Percentiles rank a stretch among this genome's conserved stretches.
phyloP scores from a whole-genome alignment of 2,797 vertebrate genomes.

The Premnoplex brunnescens region DNA sequence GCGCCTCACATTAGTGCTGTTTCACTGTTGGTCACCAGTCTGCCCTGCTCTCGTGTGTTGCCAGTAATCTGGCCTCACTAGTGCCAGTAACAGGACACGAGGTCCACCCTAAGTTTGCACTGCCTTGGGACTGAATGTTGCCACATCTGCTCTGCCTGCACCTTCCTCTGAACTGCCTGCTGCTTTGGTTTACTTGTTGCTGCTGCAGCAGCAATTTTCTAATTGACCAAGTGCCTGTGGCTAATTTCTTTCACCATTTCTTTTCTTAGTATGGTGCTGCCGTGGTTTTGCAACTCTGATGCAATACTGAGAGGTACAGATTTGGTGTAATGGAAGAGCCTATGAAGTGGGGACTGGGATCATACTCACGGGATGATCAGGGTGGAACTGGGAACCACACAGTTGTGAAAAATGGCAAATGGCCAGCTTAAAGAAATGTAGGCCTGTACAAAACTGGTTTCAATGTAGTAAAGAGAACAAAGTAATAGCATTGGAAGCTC shows the following conservation, averaged over 20 bases:
- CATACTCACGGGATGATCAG: fast-evolving
- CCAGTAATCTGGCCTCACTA: background rate
- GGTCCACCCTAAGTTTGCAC: background rate
- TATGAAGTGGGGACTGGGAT: background rate
- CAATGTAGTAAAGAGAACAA: background rate
- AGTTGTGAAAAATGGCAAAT: background rate
- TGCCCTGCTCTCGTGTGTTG: fast-evolving
- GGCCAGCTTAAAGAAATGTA: background rate
- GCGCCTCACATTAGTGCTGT: background rate
- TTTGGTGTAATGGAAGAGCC: too few species aligned
- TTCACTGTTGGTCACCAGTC: background rate
- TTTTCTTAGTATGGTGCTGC: fast-evolving
- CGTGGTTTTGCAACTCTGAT: background rate
- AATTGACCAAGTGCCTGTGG: background rate
- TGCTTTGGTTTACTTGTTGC: background rate
- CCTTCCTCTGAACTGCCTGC: background rate
- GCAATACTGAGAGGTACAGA: background rate
- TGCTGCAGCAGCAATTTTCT: background rate
- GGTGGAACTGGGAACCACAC: background rate
- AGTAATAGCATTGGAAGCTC: background rate
- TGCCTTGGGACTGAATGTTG: background rate
- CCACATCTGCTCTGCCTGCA: background rate
- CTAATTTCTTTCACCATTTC: background rate
- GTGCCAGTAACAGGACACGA: background rate
- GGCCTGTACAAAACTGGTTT: background rate